phyloP scores from a whole-genome alignment of 2,113 vertebrate species.

The Lagopus muta region DNA sequence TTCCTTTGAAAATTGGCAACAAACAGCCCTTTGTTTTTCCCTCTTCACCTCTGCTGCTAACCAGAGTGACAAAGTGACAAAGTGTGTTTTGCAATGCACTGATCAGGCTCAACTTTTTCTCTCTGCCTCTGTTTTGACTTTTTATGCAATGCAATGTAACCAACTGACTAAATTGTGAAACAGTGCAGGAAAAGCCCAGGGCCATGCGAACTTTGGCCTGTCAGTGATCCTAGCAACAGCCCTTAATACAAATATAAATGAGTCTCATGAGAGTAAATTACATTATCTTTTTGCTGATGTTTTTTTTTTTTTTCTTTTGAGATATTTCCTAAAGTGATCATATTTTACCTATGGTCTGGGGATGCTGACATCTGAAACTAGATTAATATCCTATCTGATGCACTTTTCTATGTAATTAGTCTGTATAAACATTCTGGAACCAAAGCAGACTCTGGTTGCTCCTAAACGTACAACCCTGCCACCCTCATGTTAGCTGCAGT shows the following conservation, averaged over 20 bases:
- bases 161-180: background rate
- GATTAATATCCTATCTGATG: background rate
- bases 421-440: background rate
- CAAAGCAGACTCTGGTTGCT: background rate
- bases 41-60: background rate
- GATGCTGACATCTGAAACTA: background rate
- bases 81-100: background rate
- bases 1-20: background rate
- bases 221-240: background rate
- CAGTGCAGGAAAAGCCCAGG: background rate
- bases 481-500: background rate
- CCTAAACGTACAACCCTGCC: background rate
- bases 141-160: background rate
- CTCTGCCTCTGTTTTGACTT: background rate
- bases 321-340: background rate
- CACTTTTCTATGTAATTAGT: conserved; percentile 12
- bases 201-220: background rate
- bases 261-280: background rate
- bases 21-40: background rate
- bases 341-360: conserved; percentile 2
- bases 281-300: background rate
- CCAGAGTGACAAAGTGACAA: background rate
- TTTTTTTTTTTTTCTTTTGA: background rate
- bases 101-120: background rate
- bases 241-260: background rate